Evolutionary conservation across 2,113 vertebrate species (phyloP).

Genomic region (Calyptomena viridis): DNA sequence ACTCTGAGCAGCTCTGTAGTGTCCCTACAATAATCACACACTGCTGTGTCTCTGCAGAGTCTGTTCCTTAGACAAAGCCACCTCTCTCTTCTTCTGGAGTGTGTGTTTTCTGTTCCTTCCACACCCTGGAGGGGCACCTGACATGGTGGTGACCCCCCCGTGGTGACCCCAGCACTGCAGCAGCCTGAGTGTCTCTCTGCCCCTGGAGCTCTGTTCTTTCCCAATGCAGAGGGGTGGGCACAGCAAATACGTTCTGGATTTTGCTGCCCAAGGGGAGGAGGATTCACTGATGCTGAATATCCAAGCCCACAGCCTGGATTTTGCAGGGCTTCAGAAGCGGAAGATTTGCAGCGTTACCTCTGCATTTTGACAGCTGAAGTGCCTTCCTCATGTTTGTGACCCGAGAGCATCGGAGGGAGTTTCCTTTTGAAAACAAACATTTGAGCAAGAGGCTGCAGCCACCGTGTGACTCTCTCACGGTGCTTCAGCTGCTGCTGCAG

Average conservation of each 20-base stretch:
- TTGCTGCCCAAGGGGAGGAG: background rate
- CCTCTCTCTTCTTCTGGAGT: background rate
- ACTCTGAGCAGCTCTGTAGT: background rate
- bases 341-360: background rate
- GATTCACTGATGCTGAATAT: background rate
- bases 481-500: background rate
- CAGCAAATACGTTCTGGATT: background rate
- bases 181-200: background rate
- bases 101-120: background rate
- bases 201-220: background rate
- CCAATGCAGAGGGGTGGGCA: background rate
- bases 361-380: background rate
- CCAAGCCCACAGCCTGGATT: background rate
- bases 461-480: rapidly evolving
- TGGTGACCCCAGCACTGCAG: background rate
- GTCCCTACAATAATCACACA: rapidly evolving
- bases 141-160: rapidly evolving
- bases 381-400: background rate
- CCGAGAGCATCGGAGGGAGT: background rate
- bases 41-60: background rate
- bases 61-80: background rate
- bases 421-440: background rate
- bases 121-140: rapidly evolving
- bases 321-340: background rate
- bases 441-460: background rate